Evolutionary conservation across 2,888 invertebrate species (phyloP).

Genomic region (Cryptus viduatorius): DNA sequence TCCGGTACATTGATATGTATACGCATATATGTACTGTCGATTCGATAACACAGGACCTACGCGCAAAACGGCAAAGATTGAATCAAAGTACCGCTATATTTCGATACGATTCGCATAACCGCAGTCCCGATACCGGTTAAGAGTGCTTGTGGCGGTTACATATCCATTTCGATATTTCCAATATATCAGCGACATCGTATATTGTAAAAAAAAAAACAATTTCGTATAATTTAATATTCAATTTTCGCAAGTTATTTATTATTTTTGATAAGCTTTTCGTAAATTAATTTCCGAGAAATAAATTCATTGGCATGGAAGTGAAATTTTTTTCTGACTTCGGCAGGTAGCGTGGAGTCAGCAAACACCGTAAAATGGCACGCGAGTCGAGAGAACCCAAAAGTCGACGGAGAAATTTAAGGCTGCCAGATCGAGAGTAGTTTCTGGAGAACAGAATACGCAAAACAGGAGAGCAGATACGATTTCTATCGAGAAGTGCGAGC

Average conservation of each 20-base stretch:
- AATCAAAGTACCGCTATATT: neutral
- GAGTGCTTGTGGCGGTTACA: constrained; percentile 8
- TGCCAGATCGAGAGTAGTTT: constrained; percentile 36
- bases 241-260: too few relatives aligned
- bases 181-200: too few relatives aligned
- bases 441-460: constrained; percentile 34
- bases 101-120: too few relatives aligned
- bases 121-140: neutral
- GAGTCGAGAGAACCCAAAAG: neutral
- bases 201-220: too few relatives aligned
- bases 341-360: too few relatives aligned
- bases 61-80: neutral
- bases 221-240: too few relatives aligned
- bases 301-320: too few relatives aligned
- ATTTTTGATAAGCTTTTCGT: too few relatives aligned
- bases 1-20: constrained; percentile 4
- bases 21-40: neutral
- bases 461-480: constrained; percentile 17
- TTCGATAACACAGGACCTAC: neutral
- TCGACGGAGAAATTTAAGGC: neutral
- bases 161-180: neutral
- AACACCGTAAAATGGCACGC: too few relatives aligned
- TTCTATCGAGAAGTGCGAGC: neutral
- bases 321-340: too few relatives aligned
- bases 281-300: too few relatives aligned